phyloP scores from a whole-genome alignment of 2,797 vertebrate species.

The Botia almorhae region DNA sequence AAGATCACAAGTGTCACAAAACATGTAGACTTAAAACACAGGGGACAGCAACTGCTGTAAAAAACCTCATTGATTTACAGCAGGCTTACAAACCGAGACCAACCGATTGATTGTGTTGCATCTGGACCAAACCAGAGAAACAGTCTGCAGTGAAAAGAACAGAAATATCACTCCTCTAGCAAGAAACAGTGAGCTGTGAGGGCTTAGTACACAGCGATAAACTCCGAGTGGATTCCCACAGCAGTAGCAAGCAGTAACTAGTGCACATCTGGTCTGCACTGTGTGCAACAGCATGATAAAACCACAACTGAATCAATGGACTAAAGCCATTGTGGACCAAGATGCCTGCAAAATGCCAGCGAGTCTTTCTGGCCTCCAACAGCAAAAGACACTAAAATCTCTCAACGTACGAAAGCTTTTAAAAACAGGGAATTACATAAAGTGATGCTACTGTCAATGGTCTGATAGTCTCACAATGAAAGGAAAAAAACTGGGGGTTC shows the following conservation, averaged over 20 bases:
- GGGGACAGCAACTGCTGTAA: background rate
- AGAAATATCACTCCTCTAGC: conserved; percentile 20
- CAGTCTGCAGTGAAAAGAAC: conserved; percentile 8
- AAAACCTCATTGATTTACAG: conserved; percentile 14
- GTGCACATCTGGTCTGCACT: conserved; percentile 23
- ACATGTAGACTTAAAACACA: background rate
- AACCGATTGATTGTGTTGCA: conserved; percentile 18
- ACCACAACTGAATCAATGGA: conserved; percentile 30
- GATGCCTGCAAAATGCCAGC: conserved; percentile 61
- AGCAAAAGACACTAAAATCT: conserved; percentile 76
- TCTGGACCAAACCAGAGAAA: background rate
- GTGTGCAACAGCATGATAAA: conserved; percentile 33
- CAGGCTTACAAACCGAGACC: background rate
- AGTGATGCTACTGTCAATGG: conserved; percentile 85
- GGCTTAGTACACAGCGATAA: conserved; percentile 32
- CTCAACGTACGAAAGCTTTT: conserved; percentile 82
- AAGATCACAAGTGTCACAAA: background rate
- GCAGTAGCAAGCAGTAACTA: conserved; percentile 31
- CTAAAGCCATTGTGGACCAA: conserved; percentile 58
- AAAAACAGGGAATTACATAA: conserved; percentile 85
- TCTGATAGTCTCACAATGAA: conserved; percentile 77
- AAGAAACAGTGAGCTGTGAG: conserved; percentile 20
- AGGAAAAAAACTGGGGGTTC: conserved; percentile 54
- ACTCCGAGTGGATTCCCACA: conserved; percentile 20
- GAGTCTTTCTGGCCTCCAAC: conserved; percentile 57